Conservation (phyloP, 2,888 invertebrate species). For the Ophion costatus region DNA sequence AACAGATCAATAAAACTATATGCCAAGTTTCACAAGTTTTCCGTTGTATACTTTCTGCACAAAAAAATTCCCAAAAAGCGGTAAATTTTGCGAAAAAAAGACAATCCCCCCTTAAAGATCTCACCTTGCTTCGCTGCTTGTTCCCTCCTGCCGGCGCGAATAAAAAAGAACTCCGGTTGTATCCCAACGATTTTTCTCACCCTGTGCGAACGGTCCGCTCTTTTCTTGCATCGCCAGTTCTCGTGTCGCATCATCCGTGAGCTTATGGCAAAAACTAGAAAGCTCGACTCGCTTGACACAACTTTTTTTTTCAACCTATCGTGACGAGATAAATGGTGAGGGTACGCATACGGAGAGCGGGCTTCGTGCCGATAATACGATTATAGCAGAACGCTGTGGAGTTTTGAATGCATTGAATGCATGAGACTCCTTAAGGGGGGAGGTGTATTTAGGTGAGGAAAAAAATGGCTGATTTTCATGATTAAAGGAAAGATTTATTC, state of each 20-base stretch:
- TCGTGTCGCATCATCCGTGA: constrained; percentile 21
- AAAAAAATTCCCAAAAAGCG: no score
- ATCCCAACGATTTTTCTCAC: constrained; percentile 61
- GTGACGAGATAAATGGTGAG: constrained; percentile 21
- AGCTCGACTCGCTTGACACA: constrained; percentile 59
- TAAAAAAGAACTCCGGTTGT: constrained; percentile 26
- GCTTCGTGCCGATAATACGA: constrained; percentile 35
- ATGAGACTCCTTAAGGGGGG: no score
- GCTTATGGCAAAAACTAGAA: constrained; percentile 56
- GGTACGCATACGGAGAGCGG: constrained; percentile 25
- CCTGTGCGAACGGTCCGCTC: constrained; percentile 35
- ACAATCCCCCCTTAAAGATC: no score
- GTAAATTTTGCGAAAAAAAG: no score
- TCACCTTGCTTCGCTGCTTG: constrained; percentile 25
- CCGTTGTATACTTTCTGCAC: no score
- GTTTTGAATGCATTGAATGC: no score
- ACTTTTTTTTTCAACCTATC: constrained; percentile 11
- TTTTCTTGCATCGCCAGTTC: constrained; percentile 24
- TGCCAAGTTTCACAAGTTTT: no score
- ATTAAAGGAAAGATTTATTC: no score
- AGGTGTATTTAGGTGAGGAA: no score
- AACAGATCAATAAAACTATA: no score
- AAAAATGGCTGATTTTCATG: no score
- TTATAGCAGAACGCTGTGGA: no score
- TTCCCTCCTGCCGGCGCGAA: constrained; percentile 17